Conservation (phyloP, 2,888 invertebrate genomes). For the Lasioglossum calceatum region DNA sequence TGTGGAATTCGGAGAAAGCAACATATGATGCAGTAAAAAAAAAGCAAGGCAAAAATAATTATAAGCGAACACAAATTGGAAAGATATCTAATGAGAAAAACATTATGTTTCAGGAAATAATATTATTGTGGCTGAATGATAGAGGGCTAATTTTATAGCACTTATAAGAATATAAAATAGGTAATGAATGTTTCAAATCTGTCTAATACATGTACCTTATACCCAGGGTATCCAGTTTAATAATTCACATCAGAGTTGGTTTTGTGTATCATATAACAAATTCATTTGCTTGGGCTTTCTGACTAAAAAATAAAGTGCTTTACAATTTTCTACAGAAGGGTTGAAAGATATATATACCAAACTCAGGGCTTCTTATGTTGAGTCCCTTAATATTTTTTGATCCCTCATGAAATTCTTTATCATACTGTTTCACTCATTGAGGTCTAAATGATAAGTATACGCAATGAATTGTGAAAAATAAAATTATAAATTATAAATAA, state of each 20-base stretch:
- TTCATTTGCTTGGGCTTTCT: constrained; percentile 68
- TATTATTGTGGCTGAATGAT: constrained; percentile 81
- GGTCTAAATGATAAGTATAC: constrained; percentile 44
- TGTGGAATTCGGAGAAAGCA: constrained; percentile 68
- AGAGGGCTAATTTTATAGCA: constrained; percentile 80
- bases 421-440: constrained; percentile 29
- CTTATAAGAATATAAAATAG: constrained; percentile 79
- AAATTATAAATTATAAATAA: constrained; percentile 50
- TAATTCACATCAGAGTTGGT: constrained; percentile 61
- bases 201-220: constrained; percentile 67
- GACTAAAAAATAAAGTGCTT: constrained; percentile 60
- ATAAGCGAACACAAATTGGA: constrained; percentile 61
- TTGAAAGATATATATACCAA: constrained; percentile 41
- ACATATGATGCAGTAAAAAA: constrained; percentile 50
- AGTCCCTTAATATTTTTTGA: constrained; percentile 28
- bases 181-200: constrained; percentile 76
- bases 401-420: constrained; percentile 38
- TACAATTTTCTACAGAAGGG: constrained; percentile 39
- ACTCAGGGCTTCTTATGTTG: constrained; percentile 29
- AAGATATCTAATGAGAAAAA: constrained; percentile 69
- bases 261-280: constrained; percentile 67
- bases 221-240: constrained; percentile 70
- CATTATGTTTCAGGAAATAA: constrained; percentile 83
- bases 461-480: constrained; percentile 55
- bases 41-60: constrained; percentile 41